Base-by-base conservation (phyloP, 2,113 vertebrate species). In the Limnothrissa miodon region DNA sequence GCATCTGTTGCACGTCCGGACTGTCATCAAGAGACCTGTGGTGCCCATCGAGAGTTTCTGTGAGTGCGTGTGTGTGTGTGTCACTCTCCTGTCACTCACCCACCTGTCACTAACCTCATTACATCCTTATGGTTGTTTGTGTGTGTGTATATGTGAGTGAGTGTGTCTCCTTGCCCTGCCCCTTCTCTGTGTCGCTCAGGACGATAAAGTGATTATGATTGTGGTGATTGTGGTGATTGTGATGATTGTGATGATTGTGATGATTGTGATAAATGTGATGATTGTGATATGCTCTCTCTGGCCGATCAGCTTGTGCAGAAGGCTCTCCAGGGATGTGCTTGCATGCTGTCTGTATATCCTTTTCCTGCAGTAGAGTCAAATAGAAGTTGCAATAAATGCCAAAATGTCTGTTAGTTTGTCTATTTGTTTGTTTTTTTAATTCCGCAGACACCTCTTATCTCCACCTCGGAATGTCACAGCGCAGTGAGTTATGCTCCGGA, bases 191-290 rank as follows among this genome's bases (percentile, higher is more conserved):
- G 33, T 89, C 83, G 88, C 85, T 87, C 95, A 97, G 96, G 96
- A 97, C 87, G 91, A 96, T 90, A 89, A 98, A 96, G 96, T 97
- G 96, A 98, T 93, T 91, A 90, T 92, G 93, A 93, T 56, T 88
- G 84, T 93, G 86, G 87, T 88, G 90, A 82, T 9, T 17, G n/a
- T n/a, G n/a, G 96, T 97, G 96, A 98, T 93, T 91, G n/a, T n/a
- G n/a, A 90, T 92, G 93, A 93, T 56, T 88, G 84, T 93, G 86
- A 87, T 88, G 90, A 82, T 9, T 17, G n/a, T n/a, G n/a, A n/a
- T n/a, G n/a, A n/a, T n/a, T n/a, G n/a, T n/a, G n/a, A n/a, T n/a
- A n/a, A n/a, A n/a, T n/a, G n/a, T n/a, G n/a, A n/a, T n/a, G n/a
- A n/a, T n/a, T n/a, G n/a, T n/a, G n/a, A n/a, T n/a, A n/a, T n/a